phyloP scores from a whole-genome alignment of 1,140 invertebrate species.

The Drosophila prosaltans region DNA sequence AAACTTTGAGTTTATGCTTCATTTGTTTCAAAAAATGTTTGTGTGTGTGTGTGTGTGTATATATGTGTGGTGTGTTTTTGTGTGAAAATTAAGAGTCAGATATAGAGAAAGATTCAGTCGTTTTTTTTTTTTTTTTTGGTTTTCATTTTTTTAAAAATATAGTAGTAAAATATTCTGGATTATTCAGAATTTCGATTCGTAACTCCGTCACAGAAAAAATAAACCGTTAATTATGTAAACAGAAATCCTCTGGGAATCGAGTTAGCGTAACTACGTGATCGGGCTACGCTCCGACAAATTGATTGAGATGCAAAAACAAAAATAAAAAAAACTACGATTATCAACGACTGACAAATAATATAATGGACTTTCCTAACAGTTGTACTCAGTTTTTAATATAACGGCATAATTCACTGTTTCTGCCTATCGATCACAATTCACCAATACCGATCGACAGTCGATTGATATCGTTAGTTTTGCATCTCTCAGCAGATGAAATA shows the following conservation, averaged over 20 bases:
- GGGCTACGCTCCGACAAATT: no score
- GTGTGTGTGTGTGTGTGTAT: conserved; percentile 24
- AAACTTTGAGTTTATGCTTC: conserved; percentile 66
- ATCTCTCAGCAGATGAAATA: no score
- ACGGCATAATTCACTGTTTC: no score
- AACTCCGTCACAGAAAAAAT: not conserved
- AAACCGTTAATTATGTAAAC: not conserved
- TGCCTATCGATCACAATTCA: no score
- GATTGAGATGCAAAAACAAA: no score
- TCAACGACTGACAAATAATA: no score
- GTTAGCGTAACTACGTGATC: not conserved
- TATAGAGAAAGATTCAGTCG: conserved; percentile 70
- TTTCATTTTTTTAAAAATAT: conserved; percentile 53
- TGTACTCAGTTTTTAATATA: no score
- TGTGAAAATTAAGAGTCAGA: conserved; percentile 52
- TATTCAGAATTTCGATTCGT: conserved; percentile 9
- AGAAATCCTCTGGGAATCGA: not conserved
- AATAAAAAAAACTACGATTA: no score
- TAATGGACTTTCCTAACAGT: no score
- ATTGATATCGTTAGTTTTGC: no score
- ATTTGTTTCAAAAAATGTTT: conserved; percentile 25
- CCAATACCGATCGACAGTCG: no score
- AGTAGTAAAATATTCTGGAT: conserved; percentile 59
- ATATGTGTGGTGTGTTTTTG: conserved; percentile 20
- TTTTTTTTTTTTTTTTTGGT: conserved; percentile 58